Conservation (phyloP, 2,797 vertebrate genomes). For the Spinibarbus caldwelli region DNA sequence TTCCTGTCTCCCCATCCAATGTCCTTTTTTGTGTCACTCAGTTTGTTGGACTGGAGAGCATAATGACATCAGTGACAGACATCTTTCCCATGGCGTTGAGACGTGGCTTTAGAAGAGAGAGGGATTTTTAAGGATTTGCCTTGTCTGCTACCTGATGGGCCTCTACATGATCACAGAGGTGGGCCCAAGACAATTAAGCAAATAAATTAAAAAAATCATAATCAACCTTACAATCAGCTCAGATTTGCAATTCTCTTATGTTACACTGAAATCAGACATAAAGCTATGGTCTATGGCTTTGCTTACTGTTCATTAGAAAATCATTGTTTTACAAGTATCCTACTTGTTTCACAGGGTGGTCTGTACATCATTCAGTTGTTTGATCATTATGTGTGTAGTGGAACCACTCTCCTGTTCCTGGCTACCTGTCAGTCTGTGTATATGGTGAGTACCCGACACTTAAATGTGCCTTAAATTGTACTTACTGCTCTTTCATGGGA, state of each 20-base stretch:
- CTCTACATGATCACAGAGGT: slow-evolving; percentile 86
- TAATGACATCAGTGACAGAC: slow-evolving; percentile 86
- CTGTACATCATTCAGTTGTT: slow-evolving; percentile 75
- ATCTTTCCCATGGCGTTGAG: slow-evolving; percentile 80
- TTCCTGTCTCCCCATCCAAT: slow-evolving; percentile 2
- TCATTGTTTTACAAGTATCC: background rate
- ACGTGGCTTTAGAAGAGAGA: slow-evolving; percentile 80
- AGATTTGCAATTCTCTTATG: background rate
- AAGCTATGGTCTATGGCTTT: background rate
- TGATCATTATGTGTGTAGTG: slow-evolving; percentile 77
- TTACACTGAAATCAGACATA: background rate
- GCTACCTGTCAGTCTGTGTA: slow-evolving; percentile 73
- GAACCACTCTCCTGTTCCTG: slow-evolving; percentile 72
- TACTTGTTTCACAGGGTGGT: slow-evolving; percentile 63
- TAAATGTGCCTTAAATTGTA: background rate
- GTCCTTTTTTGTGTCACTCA: slow-evolving; percentile 58
- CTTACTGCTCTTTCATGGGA: background rate
- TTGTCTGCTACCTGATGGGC: slow-evolving; percentile 77
- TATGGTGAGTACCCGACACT: slow-evolving; percentile 67
- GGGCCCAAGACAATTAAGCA: slow-evolving; percentile 50
- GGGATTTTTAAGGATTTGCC: slow-evolving; percentile 78
- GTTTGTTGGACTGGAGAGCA: slow-evolving; percentile 89
- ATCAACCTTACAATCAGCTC: background rate
- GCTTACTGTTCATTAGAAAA: background rate
- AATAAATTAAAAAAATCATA: background rate